phyloP scores from a whole-genome alignment of 1,140 invertebrate genomes.

The Cotesia glomerata region DNA sequence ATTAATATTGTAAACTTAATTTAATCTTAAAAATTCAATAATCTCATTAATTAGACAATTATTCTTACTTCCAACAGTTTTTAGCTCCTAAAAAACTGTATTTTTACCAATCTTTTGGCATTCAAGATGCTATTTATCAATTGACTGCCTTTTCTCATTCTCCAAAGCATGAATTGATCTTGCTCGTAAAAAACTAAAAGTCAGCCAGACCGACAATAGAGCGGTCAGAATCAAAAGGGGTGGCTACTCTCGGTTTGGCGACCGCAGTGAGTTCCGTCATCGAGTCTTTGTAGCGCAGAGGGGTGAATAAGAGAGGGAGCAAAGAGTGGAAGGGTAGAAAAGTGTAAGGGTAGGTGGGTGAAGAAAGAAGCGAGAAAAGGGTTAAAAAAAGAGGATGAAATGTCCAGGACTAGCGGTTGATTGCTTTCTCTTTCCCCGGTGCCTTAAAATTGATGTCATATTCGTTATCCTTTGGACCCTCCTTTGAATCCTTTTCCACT shows the following conservation, averaged over 20 bases:
- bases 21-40: no score
- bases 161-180: no score
- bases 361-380: conserved; percentile 24
- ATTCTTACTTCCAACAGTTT: no score
- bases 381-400: no score
- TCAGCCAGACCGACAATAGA: background rate
- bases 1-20: no score
- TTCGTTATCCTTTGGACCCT: conserved; percentile 62
- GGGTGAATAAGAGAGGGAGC: background rate
- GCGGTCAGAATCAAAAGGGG: background rate
- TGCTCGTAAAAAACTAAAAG: background rate
- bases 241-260: background rate
- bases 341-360: background rate
- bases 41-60: no score
- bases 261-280: no score
- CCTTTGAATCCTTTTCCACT: conserved; percentile 34
- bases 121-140: no score
- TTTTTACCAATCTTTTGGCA: no score
- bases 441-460: conserved; percentile 62
- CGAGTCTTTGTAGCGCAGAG: background rate
- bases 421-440: conserved; percentile 52
- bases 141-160: no score
- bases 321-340: background rate
- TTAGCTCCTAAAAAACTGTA: no score
- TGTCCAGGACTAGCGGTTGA: conserved; percentile 49